These are phyloP conservation scores for Macrotrachela quadricornifera DNA, from an alignment of 1,140 invertebrate genomes.

Conservation along the genomic window DNA sequence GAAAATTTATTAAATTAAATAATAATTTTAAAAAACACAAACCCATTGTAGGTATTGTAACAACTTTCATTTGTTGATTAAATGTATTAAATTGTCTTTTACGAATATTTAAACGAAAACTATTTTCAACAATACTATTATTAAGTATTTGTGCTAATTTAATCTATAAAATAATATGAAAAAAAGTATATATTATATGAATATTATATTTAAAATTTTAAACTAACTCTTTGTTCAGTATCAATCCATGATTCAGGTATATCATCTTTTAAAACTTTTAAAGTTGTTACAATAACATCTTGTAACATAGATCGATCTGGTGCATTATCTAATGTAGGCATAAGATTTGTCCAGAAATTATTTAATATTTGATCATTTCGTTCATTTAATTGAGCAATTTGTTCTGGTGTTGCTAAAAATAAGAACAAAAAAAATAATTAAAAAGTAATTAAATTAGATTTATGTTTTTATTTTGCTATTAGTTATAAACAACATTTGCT, in stretches of 20 bases:
- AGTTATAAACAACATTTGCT: no score
- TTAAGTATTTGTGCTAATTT: neutral
- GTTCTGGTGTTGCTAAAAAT: conserved; percentile 18
- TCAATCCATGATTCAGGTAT: no score
- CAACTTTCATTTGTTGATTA: conserved; percentile 10
- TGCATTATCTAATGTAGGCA: conserved; percentile 13
- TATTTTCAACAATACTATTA: conserved; percentile 2
- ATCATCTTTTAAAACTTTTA: no score
- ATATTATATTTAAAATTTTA: no score
- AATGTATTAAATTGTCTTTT: conserved; percentile 5
- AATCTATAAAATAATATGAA: neutral
- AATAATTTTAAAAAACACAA: neutral
- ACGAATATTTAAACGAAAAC: neutral
- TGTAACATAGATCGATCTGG: neutral
- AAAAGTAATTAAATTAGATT: neutral
- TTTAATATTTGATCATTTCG: conserved; percentile 22
- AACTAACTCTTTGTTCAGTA: no score
- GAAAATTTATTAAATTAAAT: neutral
- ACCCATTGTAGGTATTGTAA: conserved; percentile 11
- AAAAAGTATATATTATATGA: no score
- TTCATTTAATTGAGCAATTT: conserved; percentile 25
- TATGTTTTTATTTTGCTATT: no score
- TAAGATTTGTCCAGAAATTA: conserved; percentile 21
- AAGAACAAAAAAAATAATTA: conserved; percentile 6
- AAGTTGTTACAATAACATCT: no score